phyloP scores from a whole-genome alignment of 53 echinoderm and acorn worm genomes.

The Arbacia lixula region DNA sequence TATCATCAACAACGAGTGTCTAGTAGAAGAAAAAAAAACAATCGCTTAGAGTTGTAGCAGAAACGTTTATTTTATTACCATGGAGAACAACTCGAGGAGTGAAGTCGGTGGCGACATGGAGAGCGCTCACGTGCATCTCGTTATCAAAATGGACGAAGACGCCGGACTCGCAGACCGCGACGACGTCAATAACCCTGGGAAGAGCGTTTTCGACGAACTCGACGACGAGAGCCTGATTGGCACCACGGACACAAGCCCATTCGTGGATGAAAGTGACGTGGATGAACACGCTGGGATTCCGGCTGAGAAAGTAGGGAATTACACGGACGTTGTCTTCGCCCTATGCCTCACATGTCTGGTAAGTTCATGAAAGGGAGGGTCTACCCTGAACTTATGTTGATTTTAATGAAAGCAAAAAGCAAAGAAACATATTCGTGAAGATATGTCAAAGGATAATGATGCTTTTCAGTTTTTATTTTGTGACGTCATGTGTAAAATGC shows the following conservation, averaged over 20 bases:
- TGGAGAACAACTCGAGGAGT: constrained; percentile 15
- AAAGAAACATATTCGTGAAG: too few species aligned
- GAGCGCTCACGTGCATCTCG: too few species aligned
- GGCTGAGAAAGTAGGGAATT: constrained; percentile 19
- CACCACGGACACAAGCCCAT: constrained; percentile 10
- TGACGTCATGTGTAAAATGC: too few species aligned
- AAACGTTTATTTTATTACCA: too few species aligned
- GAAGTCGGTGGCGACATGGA: constrained; percentile 1
- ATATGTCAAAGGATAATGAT: too few species aligned
- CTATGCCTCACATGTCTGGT: constrained; percentile 18
- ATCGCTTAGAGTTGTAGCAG: too few species aligned
- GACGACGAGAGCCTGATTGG: background rate
- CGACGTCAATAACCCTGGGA: background rate
- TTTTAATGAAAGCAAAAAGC: too few species aligned
- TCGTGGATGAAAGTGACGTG: constrained; percentile 26
- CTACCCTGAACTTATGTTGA: too few species aligned
- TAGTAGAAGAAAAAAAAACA: too few species aligned
- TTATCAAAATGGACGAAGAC: constrained; percentile 4
- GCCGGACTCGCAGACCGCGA: background rate
- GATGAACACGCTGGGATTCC: constrained; percentile 35
- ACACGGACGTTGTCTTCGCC: constrained; percentile 37
- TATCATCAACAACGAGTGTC: too few species aligned
- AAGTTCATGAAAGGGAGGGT: background rate
- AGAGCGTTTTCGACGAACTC: background rate
- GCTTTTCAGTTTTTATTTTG: too few species aligned